A percentile compares a stretch with the other conserved stretches of the same genome.
Conservation (phyloP, 1,140 invertebrate genomes). For the Latrodectus geometricus region DNA sequence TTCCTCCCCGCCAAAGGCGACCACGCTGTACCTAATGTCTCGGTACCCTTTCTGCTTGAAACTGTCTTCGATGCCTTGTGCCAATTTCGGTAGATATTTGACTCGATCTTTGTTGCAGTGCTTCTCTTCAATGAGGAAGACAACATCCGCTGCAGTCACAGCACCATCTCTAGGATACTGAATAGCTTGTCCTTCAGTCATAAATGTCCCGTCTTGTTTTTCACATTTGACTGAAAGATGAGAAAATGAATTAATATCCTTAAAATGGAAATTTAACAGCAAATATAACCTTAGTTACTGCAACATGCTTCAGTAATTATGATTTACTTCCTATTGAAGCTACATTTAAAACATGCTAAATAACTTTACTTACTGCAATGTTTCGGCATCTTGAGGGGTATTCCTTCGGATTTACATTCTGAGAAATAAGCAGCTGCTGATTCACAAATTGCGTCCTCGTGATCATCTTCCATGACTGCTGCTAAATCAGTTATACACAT, state of each 20-base stretch:
- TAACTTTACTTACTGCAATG: constrained; percentile 78
- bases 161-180: constrained; percentile 63
- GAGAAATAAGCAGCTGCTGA: constrained; percentile 82
- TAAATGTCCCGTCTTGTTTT: constrained; percentile 65
- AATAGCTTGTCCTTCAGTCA: constrained; percentile 67
- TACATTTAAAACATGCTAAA: background rate
- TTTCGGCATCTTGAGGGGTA: constrained; percentile 81
- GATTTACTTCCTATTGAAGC: background rate
- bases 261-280: background rate
- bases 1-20: constrained; percentile 82
- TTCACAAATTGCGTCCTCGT: constrained; percentile 72
- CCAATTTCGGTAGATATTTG: constrained; percentile 65
- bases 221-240: constrained; percentile 67
- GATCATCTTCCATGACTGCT: constrained; percentile 10
- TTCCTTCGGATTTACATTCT: constrained; percentile 79
- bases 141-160: constrained; percentile 79
- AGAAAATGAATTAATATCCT: constrained; percentile 31
- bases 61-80: constrained; percentile 68
- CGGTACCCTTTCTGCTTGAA: constrained; percentile 66
- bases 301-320: background rate
- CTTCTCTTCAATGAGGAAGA: constrained; percentile 89
- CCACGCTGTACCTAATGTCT: constrained; percentile 78
- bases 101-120: constrained; percentile 79
- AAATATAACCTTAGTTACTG: background rate
- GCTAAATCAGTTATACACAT: constrained; percentile 70